Evolutionary conservation across 1,140 invertebrate genomes (phyloP), one percentile per base, ranked within the genome.

Genomic region (Zaprionus ornatus): DNA sequence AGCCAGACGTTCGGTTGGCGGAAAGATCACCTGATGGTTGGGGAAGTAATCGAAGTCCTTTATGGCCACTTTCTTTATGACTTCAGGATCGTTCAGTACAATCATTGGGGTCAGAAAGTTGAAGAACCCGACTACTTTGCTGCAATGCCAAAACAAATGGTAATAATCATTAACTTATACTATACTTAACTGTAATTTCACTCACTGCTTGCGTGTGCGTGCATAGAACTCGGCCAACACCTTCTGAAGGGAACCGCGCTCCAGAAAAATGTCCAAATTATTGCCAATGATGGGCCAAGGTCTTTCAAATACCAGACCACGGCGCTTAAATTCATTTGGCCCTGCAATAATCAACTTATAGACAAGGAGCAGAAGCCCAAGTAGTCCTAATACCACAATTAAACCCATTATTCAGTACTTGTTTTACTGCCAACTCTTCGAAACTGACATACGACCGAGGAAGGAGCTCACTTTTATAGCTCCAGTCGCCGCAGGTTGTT

Each of bases 31-130:
- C 7, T 91, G 86, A 63, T 95, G 94, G 74, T 96, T 94, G 0
- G 93, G 85, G 66, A 96, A 96, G 78, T 94, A 83, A 4, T 96
- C 94, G 71, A 96, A 96, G 67, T 95, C 94, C 80, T 95, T 95
- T 0, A 96, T 92, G 0, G 93, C 92, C 2, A 96, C 92, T 37
- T 92, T 90, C 74, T 94, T 95, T 4, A 96, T 94, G 4, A 95
- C 27, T 17, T 96, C 94, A 1, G 94, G 93, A 86, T 96, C 95
- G 40, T 93, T 93, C 0, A 96, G 69, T 7, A 95, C 59, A 3
- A 95, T 73, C 2, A 92, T 74, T 0, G 95, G 95, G 2, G 87
- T 93, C 0, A 90, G 29, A 19, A 95, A 93, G 57, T 95, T 93
- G 50, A 92, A 95, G 23, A 93, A 90, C 4, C 93, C 94, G 0